Evolutionary conservation across 1,140 invertebrate species (phyloP).

Genomic region (Lepidurus arcticus): DNA sequence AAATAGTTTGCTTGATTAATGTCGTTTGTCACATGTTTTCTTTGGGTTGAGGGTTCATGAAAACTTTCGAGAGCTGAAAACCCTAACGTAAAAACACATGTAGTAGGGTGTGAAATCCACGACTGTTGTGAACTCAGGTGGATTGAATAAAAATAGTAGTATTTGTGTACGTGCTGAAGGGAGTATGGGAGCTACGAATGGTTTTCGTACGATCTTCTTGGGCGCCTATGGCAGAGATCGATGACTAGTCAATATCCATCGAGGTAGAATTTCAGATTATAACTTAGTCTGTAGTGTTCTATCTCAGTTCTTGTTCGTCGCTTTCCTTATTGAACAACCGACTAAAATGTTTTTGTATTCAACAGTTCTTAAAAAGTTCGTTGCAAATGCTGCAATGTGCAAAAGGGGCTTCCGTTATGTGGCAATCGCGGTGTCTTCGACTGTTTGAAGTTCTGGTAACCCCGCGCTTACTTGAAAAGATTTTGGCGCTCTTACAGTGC

Average conservation of each 20-base stretch:
- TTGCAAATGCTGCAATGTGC: not conserved
- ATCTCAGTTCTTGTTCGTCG: not conserved
- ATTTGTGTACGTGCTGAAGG: not conserved
- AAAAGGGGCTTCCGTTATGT: not conserved
- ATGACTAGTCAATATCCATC: conserved; percentile 6
- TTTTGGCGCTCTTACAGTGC: not conserved
- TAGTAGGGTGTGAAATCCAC: no score
- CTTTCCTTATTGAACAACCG: no score
- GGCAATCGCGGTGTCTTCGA: not conserved
- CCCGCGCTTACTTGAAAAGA: not conserved
- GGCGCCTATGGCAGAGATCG: not conserved
- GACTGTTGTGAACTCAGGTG: no score
- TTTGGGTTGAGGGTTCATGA: no score
- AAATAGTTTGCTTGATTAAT: no score
- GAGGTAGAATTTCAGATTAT: not conserved
- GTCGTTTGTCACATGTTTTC: no score
- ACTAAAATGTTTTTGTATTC: not conserved
- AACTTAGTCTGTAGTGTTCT: not conserved
- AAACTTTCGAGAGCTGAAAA: no score
- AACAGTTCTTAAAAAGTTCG: not conserved
- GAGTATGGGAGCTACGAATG: not conserved
- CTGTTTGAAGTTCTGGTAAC: conserved; percentile 10
- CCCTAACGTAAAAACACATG: no score
- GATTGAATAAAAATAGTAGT: no score
- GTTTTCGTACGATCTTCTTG: not conserved